phyloP scores from a whole-genome alignment of 2,888 invertebrate species.

The Eurois occulta region DNA sequence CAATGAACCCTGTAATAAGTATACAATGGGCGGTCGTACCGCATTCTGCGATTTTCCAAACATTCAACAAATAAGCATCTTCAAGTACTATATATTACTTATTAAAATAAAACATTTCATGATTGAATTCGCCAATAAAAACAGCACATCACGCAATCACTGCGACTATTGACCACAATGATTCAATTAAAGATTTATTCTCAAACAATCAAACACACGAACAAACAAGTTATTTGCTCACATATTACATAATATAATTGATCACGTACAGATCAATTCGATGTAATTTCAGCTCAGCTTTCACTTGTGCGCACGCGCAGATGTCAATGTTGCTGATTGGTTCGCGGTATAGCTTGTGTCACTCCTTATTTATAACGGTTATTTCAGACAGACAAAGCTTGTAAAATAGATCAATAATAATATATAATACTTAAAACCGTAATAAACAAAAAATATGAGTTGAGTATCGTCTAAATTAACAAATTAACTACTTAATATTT shows the following conservation, averaged over 20 bases:
- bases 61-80: background rate
- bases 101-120: background rate
- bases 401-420: background rate
- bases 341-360: slow-evolving; percentile 33
- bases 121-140: background rate
- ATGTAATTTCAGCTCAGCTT: slow-evolving; percentile 50
- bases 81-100: background rate
- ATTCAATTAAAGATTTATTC: slow-evolving; percentile 16
- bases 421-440: background rate
- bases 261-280: slow-evolving; percentile 31
- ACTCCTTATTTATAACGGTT: background rate
- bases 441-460: background rate
- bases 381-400: background rate
- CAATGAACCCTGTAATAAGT: background rate
- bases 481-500: too few species aligned
- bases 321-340: slow-evolving; percentile 43
- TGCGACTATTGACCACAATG: background rate
- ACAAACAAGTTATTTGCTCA: slow-evolving; percentile 22
- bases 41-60: background rate
- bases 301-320: slow-evolving; percentile 60
- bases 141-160: slow-evolving; percentile 9
- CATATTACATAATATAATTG: slow-evolving; percentile 20
- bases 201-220: slow-evolving; percentile 30
- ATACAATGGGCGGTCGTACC: background rate
- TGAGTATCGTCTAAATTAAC: too few species aligned